phyloP scores from a whole-genome alignment of 1,140 invertebrate species.

The Euborellia annulipes region DNA sequence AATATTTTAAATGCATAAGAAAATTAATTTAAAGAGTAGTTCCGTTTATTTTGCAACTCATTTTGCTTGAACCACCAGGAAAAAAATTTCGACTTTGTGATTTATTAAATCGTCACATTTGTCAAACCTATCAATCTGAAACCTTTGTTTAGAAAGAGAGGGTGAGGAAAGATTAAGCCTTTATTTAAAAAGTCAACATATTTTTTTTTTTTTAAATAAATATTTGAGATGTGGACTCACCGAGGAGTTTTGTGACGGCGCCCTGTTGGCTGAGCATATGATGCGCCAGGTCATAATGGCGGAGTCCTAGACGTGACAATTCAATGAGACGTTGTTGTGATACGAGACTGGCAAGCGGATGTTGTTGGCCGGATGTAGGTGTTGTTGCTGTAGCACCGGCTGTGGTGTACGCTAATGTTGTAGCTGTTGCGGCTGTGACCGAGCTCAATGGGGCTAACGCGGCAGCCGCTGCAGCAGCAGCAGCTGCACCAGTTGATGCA shows the following conservation, averaged over 20 bases:
- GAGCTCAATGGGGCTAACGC: neutral
- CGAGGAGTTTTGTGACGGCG: conserved; percentile 76
- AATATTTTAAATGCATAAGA: too few species aligned
- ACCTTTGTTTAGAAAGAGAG: neutral
- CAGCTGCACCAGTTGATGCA: neutral
- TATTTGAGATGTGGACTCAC: too few species aligned
- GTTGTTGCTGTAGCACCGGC: neutral
- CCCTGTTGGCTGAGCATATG: conserved; percentile 80
- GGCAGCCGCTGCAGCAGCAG: neutral
- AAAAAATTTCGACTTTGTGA: too few species aligned
- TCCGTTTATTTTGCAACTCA: too few species aligned
- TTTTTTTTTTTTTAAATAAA: too few species aligned
- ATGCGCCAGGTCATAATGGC: conserved; percentile 77
- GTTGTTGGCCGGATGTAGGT: conserved; percentile 25
- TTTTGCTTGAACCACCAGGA: too few species aligned
- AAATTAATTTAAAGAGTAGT: too few species aligned
- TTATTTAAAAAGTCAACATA: neutral
- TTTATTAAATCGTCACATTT: too few species aligned
- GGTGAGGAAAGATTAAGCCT: neutral
- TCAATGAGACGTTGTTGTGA: conserved; percentile 58
- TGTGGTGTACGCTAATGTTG: neutral
- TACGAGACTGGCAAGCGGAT: conserved; percentile 47
- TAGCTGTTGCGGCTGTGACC: neutral
- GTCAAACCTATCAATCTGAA: too few species aligned
- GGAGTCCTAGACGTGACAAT: conserved; percentile 60